Conservation (phyloP, 2,797 vertebrate species). For the Hylomyscus alleni region DNA sequence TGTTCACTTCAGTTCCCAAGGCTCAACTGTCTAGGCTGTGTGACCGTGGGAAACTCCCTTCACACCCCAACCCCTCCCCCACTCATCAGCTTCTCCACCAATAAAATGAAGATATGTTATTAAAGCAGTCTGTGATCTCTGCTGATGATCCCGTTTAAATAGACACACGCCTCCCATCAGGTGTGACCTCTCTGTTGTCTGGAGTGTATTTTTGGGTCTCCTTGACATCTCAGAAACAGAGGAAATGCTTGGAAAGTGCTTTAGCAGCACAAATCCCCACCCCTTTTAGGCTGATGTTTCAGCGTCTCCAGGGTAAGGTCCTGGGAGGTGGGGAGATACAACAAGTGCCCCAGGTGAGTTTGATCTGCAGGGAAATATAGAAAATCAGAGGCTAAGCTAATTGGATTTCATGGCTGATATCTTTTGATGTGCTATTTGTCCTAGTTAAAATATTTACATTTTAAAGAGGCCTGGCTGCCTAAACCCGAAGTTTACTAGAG, state of each 20-base stretch:
- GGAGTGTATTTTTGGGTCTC: neutral
- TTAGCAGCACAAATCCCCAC: neutral
- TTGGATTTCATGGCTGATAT: constrained; percentile 71
- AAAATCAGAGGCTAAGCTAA: constrained; percentile 65
- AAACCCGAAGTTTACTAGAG: neutral
- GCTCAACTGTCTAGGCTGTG: neutral
- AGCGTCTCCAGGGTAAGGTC: neutral
- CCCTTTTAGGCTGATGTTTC: neutral
- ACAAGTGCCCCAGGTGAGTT: constrained; percentile 37
- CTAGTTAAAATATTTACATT: constrained; percentile 74
- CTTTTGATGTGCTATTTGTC: constrained; percentile 65
- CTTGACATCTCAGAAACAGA: neutral
- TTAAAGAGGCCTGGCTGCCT: constrained; percentile 52
- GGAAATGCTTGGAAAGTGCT: neutral
- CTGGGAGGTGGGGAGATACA: constrained; percentile 10
- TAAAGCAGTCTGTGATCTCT: neutral
- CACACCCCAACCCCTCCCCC: too few relatives aligned
- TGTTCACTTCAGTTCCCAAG: neutral
- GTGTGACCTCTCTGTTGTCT: neutral
- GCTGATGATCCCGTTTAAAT: neutral
- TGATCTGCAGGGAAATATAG: constrained; percentile 68
- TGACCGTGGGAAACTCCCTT: neutral
- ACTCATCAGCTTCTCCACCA: neutral
- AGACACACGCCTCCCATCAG: neutral
- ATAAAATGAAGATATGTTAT: neutral